Evolutionary conservation across 2,888 invertebrate species (phyloP).

Genomic region (Phrixothrix hirtus): DNA sequence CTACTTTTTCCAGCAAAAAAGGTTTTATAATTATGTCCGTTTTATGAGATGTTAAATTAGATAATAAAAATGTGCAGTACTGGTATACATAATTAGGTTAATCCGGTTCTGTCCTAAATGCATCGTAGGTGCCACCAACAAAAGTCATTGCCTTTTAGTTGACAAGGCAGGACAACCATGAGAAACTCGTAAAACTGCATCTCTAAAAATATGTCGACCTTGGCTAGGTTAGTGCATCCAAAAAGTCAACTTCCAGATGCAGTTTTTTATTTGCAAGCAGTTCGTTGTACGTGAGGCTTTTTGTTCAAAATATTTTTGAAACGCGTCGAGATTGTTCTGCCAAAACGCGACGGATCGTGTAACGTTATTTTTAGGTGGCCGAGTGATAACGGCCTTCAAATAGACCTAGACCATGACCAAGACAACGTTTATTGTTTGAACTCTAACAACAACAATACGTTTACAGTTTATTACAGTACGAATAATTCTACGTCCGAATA

Average conservation of each 20-base stretch:
- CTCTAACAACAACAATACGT: constrained; percentile 28
- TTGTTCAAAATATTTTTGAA: constrained; percentile 2
- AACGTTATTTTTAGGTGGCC: constrained; percentile 18
- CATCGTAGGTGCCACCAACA: constrained; percentile 21
- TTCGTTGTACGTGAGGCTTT: constrained; percentile 3
- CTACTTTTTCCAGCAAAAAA: too few species aligned
- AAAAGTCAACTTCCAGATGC: constrained; percentile 23
- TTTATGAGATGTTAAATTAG: too few species aligned
- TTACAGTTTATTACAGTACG: constrained; percentile 22
- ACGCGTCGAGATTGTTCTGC: not conserved
- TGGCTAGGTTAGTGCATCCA: constrained; percentile 34
- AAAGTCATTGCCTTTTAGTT: constrained; percentile 28
- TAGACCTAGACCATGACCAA: constrained; percentile 32
- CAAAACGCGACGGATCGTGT: not conserved
- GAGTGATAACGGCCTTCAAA: constrained; percentile 28
- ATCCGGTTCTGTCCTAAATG: constrained; percentile 23
- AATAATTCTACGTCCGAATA: constrained; percentile 20
- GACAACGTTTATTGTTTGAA: constrained; percentile 24
- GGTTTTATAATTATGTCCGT: too few species aligned
- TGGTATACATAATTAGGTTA: not conserved
- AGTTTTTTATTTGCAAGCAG: constrained; percentile 12
- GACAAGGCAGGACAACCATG: constrained; percentile 30
- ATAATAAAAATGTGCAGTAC: not conserved
- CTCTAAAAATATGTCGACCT: constrained; percentile 33
- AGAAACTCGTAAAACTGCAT: constrained; percentile 35